Evolutionary conservation across 2,113 vertebrate genomes (phyloP), one percentile per base, ranked within the genome.

Genomic region (Nansenia antarctica): DNA sequence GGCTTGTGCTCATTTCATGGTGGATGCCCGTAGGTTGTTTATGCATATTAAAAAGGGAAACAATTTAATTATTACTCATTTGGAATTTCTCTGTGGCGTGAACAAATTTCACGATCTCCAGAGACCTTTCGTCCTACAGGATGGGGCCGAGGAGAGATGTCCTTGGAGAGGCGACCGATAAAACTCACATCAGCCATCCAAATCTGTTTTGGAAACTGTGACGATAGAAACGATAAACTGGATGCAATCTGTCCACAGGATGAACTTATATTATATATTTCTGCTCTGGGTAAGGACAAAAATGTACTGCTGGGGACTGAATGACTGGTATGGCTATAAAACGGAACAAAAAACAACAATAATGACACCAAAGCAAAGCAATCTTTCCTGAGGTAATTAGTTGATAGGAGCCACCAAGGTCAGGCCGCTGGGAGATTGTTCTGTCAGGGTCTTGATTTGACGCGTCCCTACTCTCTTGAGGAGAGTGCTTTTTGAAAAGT

Each of bases 321-420:
- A 69, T 69, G n/a, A 63, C 31, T 7, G 39, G 52, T 31, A 58
- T 18, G 63, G 70, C 62, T 69, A 61, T 77, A 68, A 39, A 5
- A 57, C 15, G 54, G 4, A 2, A 8, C 42, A 47, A n/a, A 81
- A 82, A 83, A 80, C 66, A 70, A 74, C 71, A 76, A 47, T n/a
- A n/a, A 58, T 55, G 9, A 14, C 37, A 9, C 8, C 37, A 39
- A 39, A 79, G n/a, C n/a, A n/a, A n/a, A n/a, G n/a, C n/a, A 85
- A 86, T 89, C 80, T 85, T 78, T 83, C 80, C 64, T 71, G 77
- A 76, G 78, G 83, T 85, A 81, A 85, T 85, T 73, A 72, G 58
- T 79, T 81, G 86, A 88, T 90, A 85, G 87, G 82, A 84, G 78
- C 78, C 34, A 78, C 79, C 84, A 87, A 91, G 88, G 89, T 88